phyloP scores from a whole-genome alignment of 2,113 vertebrate genomes.

The Xenus cinereus region DNA sequence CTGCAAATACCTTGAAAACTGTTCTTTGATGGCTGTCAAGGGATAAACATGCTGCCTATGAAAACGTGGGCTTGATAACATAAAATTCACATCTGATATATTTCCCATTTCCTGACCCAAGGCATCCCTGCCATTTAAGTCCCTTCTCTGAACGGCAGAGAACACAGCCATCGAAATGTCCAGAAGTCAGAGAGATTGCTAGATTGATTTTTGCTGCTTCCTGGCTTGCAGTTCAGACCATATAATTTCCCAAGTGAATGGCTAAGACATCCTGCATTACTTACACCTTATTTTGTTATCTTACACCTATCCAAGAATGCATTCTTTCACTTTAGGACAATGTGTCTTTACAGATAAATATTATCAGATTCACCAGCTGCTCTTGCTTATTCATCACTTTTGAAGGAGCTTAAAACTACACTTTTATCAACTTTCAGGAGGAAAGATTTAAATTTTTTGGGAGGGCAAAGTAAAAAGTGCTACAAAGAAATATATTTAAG shows the following conservation, averaged over 20 bases:
- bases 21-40: not conserved
- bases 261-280: not conserved
- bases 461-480: not conserved
- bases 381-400: not conserved
- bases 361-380: not conserved
- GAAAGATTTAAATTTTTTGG: not conserved
- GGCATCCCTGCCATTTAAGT: not conserved
- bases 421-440: not conserved
- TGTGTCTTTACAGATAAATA: not conserved
- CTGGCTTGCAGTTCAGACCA: not conserved
- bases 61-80: not conserved
- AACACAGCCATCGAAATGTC: not conserved
- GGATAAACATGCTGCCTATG: not conserved
- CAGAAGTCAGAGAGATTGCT: not conserved
- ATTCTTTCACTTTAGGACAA: not conserved
- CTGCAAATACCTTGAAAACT: not conserved
- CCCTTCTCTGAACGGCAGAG: not conserved
- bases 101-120: not conserved
- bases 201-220: not conserved
- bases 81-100: not conserved
- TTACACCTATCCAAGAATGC: not conserved
- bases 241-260: not conserved
- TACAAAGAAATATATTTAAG: not conserved
- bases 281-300: not conserved
- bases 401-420: not conserved